These are phyloP conservation scores for Tetanocera ferruginea DNA, from an alignment of 2,888 invertebrate species.

Conservation along the genomic window DNA sequence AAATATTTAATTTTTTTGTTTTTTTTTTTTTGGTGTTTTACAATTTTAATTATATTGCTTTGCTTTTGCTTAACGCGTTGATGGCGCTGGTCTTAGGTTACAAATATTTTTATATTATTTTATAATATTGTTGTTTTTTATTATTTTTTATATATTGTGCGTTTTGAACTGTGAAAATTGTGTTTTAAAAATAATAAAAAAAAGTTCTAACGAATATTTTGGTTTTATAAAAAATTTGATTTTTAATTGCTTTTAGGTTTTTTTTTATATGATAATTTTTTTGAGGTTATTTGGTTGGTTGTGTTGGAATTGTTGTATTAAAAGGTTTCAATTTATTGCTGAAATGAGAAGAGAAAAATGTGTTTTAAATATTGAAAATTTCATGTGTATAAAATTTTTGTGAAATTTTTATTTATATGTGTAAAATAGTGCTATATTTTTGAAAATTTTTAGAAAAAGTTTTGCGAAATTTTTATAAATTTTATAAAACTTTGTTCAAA, in stretches of 20 bases:
- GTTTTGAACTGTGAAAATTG: not conserved
- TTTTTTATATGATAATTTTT: not conserved
- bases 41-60: not conserved
- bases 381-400: too few species aligned
- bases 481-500: too few species aligned
- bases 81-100: not conserved
- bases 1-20: slow-evolving; percentile 10
- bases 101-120: too few species aligned
- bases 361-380: too few species aligned
- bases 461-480: too few species aligned
- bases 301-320: not conserved
- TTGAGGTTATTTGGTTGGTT: slow-evolving; percentile 2
- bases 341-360: slow-evolving; percentile 30
- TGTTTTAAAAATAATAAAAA: not conserved
- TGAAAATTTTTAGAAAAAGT: too few species aligned
- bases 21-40: too few species aligned
- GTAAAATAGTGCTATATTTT: too few species aligned
- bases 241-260: not conserved
- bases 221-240: not conserved
- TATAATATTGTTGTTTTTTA: too few species aligned
- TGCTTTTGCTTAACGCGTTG: not conserved
- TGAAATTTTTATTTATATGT: too few species aligned
- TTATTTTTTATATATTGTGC: too few species aligned
- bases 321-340: slow-evolving; percentile 33
- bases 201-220: too few species aligned